Evolutionary conservation across 2,797 vertebrate species (phyloP).

Genomic region (Morus bassanus): DNA sequence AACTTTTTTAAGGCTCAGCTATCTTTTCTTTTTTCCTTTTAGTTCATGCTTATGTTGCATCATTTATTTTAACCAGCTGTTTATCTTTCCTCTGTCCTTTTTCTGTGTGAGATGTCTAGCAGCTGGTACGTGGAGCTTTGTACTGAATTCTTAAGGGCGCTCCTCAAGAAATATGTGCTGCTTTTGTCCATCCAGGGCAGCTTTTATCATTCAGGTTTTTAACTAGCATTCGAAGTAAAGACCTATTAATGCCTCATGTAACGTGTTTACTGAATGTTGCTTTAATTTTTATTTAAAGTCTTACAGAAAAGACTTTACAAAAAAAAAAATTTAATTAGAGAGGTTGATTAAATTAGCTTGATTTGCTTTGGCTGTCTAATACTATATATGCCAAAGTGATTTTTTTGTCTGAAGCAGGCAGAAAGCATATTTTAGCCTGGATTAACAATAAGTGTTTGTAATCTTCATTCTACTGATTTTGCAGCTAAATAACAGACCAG

Average conservation of each 20-base stretch:
- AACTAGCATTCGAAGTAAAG: not conserved
- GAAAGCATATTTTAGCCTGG: slow-evolving; percentile 37
- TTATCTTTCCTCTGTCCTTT: not conserved
- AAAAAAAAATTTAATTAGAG: slow-evolving; percentile 33
- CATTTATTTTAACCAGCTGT: slow-evolving; percentile 18
- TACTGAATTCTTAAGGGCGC: not conserved
- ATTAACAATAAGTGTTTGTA: slow-evolving; percentile 44
- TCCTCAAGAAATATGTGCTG: not conserved
- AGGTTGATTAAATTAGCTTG: slow-evolving; percentile 49
- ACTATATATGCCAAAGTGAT: slow-evolving; percentile 24
- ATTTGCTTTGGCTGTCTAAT: slow-evolving; percentile 48
- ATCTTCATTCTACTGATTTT: slow-evolving; percentile 16
- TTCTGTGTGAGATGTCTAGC: not conserved
- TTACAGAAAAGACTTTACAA: slow-evolving; percentile 30
- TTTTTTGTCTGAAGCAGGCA: slow-evolving; percentile 47
- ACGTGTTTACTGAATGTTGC: not conserved
- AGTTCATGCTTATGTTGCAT: not conserved
- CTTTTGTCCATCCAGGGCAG: not conserved
- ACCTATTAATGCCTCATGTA: not conserved
- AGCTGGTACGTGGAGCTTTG: not conserved
- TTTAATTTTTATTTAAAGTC: not conserved
- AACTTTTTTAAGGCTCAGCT: not conserved
- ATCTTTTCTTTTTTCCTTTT: not conserved
- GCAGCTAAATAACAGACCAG: not conserved
- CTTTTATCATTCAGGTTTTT: not conserved